Evolutionary conservation across 2,888 invertebrate genomes (phyloP).

Genomic region (Pegoplata infirma): DNA sequence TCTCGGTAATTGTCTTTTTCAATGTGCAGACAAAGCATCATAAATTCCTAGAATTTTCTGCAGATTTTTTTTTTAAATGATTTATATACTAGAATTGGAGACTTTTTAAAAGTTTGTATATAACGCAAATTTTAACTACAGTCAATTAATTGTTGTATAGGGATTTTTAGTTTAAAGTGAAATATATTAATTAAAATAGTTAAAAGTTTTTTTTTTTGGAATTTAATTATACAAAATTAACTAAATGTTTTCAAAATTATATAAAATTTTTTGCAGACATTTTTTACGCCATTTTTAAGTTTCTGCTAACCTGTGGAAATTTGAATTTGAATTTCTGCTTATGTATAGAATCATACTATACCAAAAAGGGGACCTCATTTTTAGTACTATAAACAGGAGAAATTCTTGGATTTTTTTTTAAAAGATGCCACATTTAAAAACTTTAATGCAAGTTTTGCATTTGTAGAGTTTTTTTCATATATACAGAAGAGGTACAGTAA

Average conservation of each 20-base stretch:
- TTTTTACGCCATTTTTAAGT: conserved; percentile 17
- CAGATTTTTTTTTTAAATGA: neutral
- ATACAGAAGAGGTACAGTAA: too few relatives aligned
- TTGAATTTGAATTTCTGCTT: conserved; percentile 26
- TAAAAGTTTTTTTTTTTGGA: too few relatives aligned
- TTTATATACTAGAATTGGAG: neutral
- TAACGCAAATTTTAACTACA: neutral
- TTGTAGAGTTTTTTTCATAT: too few relatives aligned
- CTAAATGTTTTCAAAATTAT: too few relatives aligned
- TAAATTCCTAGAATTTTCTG: conserved; percentile 40
- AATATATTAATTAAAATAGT: too few relatives aligned
- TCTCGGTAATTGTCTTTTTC: neutral
- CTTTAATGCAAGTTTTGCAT: too few relatives aligned
- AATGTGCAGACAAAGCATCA: neutral
- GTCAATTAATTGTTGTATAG: neutral
- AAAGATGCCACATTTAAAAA: too few relatives aligned
- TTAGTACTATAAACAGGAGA: conserved; percentile 4
- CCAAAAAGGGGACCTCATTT: neutral
- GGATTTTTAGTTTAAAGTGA: too few relatives aligned
- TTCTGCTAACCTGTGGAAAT: conserved; percentile 27
- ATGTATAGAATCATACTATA: too few relatives aligned
- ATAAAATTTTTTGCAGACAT: neutral
- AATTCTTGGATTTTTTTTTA: conserved; percentile 54
- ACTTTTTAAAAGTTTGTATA: neutral
- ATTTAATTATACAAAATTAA: too few relatives aligned